Conservation (phyloP, 2,888 invertebrate species). For the Laothoe populi region DNA sequence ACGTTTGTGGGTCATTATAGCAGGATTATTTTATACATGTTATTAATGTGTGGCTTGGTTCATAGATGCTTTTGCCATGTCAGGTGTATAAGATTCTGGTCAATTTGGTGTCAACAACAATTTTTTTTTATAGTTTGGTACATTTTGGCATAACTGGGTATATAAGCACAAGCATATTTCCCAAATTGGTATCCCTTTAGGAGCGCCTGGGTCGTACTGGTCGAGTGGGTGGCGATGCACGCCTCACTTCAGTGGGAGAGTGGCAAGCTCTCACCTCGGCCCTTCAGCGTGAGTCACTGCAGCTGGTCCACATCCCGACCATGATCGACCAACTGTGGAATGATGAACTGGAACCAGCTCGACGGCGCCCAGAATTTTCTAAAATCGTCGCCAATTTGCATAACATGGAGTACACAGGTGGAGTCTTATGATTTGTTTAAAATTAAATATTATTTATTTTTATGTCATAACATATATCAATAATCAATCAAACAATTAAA, state of each 20-base stretch:
- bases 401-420: conserved; percentile 85
- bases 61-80: too few relatives aligned
- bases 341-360: conserved; percentile 65
- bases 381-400: conserved; percentile 87
- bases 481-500: too few relatives aligned
- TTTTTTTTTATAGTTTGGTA: too few relatives aligned
- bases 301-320: conserved; percentile 86
- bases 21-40: too few relatives aligned
- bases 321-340: conserved; percentile 93
- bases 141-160: too few relatives aligned
- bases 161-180: neutral
- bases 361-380: conserved; percentile 83
- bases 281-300: conserved; percentile 79
- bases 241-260: conserved; percentile 87
- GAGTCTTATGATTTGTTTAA: neutral
- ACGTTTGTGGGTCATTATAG: too few relatives aligned
- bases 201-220: conserved; percentile 70
- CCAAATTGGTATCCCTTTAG: conserved; percentile 42
- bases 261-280: conserved; percentile 87
- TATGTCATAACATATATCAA: too few relatives aligned
- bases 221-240: conserved; percentile 90
- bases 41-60: too few relatives aligned
- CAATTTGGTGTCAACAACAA: too few relatives aligned
- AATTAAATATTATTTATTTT: too few relatives aligned
- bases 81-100: too few relatives aligned